These are phyloP conservation scores for Climacteris rufus DNA, from an alignment of 2,113 vertebrate genomes.

Conservation along the genomic window DNA sequence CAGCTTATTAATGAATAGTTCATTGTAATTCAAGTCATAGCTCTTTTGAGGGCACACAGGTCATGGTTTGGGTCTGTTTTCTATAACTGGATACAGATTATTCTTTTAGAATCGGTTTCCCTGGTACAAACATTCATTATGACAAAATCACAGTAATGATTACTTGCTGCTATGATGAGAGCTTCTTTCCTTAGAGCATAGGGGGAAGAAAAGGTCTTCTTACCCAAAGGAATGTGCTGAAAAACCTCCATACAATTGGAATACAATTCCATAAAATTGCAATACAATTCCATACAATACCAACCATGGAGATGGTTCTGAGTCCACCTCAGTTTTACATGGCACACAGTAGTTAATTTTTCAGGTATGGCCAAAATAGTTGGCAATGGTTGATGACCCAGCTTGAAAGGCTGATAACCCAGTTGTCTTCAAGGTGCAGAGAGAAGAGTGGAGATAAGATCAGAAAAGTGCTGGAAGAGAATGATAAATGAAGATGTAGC, in stretches of 20 bases:
- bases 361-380: background rate
- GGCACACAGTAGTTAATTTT: background rate
- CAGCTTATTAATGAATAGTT: background rate
- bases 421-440: background rate
- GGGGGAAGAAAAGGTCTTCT: background rate
- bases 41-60: background rate
- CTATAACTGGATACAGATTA: background rate
- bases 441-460: background rate
- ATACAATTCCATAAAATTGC: background rate
- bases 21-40: background rate
- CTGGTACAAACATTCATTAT: background rate
- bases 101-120: background rate
- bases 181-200: background rate
- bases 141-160: background rate
- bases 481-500: background rate
- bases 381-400: background rate
- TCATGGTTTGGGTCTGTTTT: background rate
- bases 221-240: background rate
- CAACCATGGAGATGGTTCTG: background rate
- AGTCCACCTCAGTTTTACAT: background rate
- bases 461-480: background rate
- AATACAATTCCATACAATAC: background rate
- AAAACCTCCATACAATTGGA: background rate
- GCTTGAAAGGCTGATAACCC: background rate
- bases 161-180: background rate